Base-by-base conservation (phyloP, 1,140 invertebrate genomes). In the Drosophila tani region DNA sequence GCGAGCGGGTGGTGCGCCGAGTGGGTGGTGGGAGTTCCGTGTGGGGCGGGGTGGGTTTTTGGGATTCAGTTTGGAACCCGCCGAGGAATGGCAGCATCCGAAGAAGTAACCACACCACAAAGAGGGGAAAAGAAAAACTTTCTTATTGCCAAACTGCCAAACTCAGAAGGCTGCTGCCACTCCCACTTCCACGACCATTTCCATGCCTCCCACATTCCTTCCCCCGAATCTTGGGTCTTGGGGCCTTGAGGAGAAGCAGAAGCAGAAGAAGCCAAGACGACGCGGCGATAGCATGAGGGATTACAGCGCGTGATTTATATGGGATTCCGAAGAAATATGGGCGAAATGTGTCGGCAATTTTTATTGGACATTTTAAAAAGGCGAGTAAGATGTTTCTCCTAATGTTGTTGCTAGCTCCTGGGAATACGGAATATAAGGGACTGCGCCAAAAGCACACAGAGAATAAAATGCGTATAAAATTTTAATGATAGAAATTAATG, bases 311-410 rank as follows among this genome's bases (percentile, higher is more conserved):
- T 92, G 91, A 92, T 92, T 92, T 92, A 92, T 92, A 92, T 92
- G 91, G 91, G 91, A 92, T 92, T 92, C 84, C 82, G 87, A 92
- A 92, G 91, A 92, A 92, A 92, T 92, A 92, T 92, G 91, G 91
- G 87, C 90, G 88, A 92, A 92, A 92, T 92, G 91, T 92, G 91
- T 92, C 91, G 91, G 91, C 90, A 92, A 92, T 92, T 92, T 92
- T 92, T 92, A 92, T 92, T 92, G 91, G 91, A 92, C 91, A 92
- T 92, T 92, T 92, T 91, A 92, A 92, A 92, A 92, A 92, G 69
- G 91, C 91, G 65, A 92, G 85, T 92, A 92, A 92, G 91, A 92
- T 91, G 91, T 92, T 81, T 70, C 65, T 85, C 51, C 49, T 82
- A 57, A 62, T 78, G 79, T 58, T 85, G 82, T 58, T 70, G 71